These are phyloP conservation scores for Centropus bengalensis DNA, from an alignment of 2,113 vertebrate species.

Conservation along the genomic window DNA sequence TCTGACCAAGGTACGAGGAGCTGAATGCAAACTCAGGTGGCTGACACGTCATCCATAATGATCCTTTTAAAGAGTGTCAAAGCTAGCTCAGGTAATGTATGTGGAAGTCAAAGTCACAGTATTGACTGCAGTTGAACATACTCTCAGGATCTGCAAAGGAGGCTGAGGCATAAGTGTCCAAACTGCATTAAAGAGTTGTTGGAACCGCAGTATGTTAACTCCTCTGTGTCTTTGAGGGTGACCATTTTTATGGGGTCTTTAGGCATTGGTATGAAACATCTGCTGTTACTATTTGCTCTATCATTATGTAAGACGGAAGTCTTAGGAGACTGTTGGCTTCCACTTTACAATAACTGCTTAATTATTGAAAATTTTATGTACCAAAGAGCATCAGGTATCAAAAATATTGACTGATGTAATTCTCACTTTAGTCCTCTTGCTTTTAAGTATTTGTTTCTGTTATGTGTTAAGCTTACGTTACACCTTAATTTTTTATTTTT, in stretches of 20 bases:
- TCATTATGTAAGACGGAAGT: not conserved
- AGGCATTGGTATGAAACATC: not conserved
- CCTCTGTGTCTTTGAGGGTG: not conserved
- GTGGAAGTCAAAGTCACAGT: not conserved
- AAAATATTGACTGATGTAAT: not conserved
- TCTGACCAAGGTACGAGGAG: not conserved
- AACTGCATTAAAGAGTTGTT: not conserved
- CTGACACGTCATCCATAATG: not conserved
- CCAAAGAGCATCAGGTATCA: not conserved
- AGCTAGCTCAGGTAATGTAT: not conserved
- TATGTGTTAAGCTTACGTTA: conserved; percentile 44
- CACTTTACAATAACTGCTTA: not conserved
- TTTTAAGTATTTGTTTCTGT: not conserved
- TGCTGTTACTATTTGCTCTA: not conserved
- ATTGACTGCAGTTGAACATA: not conserved
- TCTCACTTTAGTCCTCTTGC: not conserved
- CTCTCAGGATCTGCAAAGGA: not conserved
- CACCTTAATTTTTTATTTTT: conserved; percentile 47
- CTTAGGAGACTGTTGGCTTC: not conserved
- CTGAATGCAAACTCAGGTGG: not conserved
- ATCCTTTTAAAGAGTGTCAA: not conserved
- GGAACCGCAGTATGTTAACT: not conserved
- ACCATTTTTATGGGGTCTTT: not conserved
- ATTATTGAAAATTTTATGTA: not conserved
- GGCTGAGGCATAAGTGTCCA: not conserved